Evolutionary conservation across 1,140 invertebrate species (phyloP).

Genomic region (Bombyx mori): DNA sequence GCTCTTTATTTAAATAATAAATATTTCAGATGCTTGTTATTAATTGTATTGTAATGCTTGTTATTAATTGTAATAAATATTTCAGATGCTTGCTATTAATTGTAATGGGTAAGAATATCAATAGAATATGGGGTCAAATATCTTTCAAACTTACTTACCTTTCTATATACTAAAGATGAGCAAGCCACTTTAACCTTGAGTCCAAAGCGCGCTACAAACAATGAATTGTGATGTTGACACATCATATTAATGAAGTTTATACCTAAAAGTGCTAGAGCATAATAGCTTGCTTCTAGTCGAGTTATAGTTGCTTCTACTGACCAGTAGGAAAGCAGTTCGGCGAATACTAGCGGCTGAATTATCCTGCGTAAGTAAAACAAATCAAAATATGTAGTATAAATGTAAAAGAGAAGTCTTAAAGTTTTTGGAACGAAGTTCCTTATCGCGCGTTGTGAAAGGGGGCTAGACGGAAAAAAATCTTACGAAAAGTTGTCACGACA

Average conservation of each 20-base stretch:
- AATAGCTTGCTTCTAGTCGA: conserved; percentile 36
- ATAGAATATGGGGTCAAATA: too few relatives aligned
- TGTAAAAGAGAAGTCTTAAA: background rate
- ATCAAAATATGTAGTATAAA: conserved; percentile 5
- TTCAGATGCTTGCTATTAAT: too few relatives aligned
- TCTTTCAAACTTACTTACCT: conserved; percentile 41
- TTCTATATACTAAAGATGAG: conserved; percentile 72
- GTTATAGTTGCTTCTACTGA: conserved; percentile 31
- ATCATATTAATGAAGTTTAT: conserved; percentile 41
- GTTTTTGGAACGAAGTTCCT: too few relatives aligned
- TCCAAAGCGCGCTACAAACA: conserved; percentile 47
- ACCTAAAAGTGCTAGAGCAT: conserved; percentile 47
- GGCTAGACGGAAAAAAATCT: too few relatives aligned
- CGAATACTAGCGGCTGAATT: conserved; percentile 68
- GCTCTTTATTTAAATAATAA: too few relatives aligned
- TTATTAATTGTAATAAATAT: too few relatives aligned
- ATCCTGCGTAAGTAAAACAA: conserved; percentile 30
- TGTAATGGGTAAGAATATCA: too few relatives aligned
- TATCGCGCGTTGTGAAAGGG: too few relatives aligned
- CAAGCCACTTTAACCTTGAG: conserved; percentile 70
- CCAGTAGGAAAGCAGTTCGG: conserved; percentile 72
- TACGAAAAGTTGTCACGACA: too few relatives aligned
- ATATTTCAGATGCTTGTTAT: too few relatives aligned
- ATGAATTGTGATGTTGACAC: conserved; percentile 47
- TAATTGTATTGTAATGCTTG: too few relatives aligned